phyloP scores from a whole-genome alignment of 2,888 invertebrate species.

The Lithophane leautieri region DNA sequence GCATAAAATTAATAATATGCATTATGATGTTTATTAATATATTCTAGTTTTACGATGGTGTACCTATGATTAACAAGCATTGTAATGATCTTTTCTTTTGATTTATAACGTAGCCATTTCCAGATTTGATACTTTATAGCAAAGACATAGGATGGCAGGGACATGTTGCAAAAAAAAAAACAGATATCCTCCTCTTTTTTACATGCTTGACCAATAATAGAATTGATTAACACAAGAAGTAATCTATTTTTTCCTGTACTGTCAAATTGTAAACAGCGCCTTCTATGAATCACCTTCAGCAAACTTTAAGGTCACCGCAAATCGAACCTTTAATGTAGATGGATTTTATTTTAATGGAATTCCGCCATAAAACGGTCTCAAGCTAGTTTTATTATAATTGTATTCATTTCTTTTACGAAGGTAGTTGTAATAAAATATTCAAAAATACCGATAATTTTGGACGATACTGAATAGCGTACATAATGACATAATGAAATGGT shows the following conservation, averaged over 20 bases:
- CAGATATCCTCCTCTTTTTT: not conserved
- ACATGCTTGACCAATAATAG: not conserved
- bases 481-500: not conserved
- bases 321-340: constrained; percentile 14
- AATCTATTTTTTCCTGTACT: not conserved
- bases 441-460: constrained; percentile 19
- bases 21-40: not conserved
- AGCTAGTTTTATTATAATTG: constrained; percentile 58
- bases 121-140: not conserved
- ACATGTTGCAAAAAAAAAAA: not conserved
- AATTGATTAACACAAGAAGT: not conserved
- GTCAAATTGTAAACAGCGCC: not conserved
- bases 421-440: constrained; percentile 34
- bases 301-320: constrained; percentile 28
- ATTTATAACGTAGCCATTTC: not conserved
- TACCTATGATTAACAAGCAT: not conserved
- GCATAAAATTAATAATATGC: constrained; percentile 41
- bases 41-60: not conserved
- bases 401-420: constrained; percentile 37
- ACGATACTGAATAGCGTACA: not conserved
- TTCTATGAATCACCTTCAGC: constrained; percentile 29
- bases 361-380: constrained; percentile 42
- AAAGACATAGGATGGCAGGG: not conserved
- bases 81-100: not conserved
- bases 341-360: constrained; percentile 40